Evolutionary conservation across 2,888 invertebrate species (phyloP).

Genomic region (Axea sp.): DNA sequence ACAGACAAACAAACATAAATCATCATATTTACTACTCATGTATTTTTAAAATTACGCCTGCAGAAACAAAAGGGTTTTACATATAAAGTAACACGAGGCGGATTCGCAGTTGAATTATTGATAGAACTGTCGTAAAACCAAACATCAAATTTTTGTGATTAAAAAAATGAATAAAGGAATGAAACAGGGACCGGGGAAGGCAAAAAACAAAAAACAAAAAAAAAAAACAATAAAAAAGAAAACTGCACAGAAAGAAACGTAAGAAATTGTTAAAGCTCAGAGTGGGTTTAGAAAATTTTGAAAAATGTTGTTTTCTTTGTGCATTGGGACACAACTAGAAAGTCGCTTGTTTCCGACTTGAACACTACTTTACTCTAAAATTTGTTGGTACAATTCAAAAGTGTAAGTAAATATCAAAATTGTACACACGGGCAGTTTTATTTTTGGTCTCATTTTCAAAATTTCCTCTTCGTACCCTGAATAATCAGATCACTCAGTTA

Average conservation of each 20-base stretch:
- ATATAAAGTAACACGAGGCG: conserved; percentile 2
- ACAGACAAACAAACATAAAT: too few species aligned
- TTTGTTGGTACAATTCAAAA: conserved; percentile 13
- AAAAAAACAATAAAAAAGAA: background rate
- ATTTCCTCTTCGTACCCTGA: too few species aligned
- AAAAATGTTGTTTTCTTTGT: conserved; percentile 28
- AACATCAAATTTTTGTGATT: conserved; percentile 4
- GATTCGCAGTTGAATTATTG: conserved; percentile 22
- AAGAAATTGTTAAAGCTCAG: too few species aligned
- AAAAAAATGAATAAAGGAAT: conserved; percentile 2
- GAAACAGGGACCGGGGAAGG: too few species aligned
- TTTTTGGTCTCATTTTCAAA: conserved; percentile 34
- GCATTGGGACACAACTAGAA: conserved; percentile 37
- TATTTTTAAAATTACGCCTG: conserved; percentile 10
- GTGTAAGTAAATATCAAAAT: conserved; percentile 26
- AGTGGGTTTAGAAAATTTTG: conserved; percentile 15
- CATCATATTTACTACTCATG: too few species aligned
- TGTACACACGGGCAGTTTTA: conserved; percentile 37
- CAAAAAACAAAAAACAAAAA: background rate
- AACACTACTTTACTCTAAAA: conserved; percentile 31
- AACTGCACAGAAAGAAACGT: too few species aligned
- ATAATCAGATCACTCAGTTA: too few species aligned
- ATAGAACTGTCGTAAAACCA: conserved; percentile 6
- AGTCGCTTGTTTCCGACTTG: conserved; percentile 17
- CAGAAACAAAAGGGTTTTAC: conserved; percentile 15